A percentile compares a stretch with the other conserved stretches of the same genome.
These are phyloP conservation scores for Alces alces DNA, from an alignment of 2,113 vertebrate species.

Conservation along the genomic window DNA sequence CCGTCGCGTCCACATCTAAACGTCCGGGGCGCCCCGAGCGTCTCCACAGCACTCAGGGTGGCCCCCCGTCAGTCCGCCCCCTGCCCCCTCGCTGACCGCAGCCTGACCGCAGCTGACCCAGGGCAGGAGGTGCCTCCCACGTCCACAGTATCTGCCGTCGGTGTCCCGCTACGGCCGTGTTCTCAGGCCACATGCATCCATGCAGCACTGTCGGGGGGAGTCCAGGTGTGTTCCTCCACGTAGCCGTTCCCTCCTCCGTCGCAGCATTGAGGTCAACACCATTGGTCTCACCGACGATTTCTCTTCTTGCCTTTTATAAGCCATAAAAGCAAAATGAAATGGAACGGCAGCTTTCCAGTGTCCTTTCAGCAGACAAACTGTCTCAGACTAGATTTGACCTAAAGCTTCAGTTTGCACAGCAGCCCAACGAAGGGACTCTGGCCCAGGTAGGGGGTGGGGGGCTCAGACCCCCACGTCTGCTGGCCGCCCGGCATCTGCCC, in stretches of 20 bases:
- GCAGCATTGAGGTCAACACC: not conserved
- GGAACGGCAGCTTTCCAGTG: not conserved
- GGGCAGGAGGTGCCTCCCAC: not conserved
- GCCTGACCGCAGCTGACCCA: not conserved
- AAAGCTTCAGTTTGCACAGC: not conserved
- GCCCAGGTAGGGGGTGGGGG: not conserved
- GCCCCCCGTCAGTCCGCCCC: no score
- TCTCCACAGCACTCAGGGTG: not conserved
- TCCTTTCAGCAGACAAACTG: not conserved
- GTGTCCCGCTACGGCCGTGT: accelerated
- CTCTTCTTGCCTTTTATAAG: not conserved
- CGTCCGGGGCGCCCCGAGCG: accelerated
- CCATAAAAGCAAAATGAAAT: not conserved
- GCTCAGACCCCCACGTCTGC: not conserved
- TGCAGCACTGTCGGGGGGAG: accelerated
- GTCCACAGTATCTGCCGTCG: not conserved
- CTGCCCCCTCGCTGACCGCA: not conserved
- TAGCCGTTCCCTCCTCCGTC: not conserved
- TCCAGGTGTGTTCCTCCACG: accelerated
- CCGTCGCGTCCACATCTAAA: not conserved
- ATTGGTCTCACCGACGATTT: not conserved
- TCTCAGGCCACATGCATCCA: accelerated
- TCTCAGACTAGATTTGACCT: not conserved
- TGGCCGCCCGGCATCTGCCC: not conserved
- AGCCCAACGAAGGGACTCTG: not conserved